Evolutionary conservation across 2,888 invertebrate species (phyloP).

Genomic region (Micoletzkya japonica): DNA sequence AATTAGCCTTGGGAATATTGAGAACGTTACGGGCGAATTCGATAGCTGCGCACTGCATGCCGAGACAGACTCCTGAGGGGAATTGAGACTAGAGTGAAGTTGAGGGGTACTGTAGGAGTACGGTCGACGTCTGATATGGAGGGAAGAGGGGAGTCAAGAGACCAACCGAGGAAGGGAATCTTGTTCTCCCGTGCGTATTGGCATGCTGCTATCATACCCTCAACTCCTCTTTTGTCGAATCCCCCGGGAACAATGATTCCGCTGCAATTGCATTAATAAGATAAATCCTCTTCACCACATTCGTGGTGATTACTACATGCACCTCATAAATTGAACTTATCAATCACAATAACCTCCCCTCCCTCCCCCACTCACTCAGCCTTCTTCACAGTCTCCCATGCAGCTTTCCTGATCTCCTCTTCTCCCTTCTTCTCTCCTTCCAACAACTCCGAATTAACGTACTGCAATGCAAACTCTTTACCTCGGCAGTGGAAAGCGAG

Average conservation of each 20-base stretch:
- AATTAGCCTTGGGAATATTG: constrained; percentile 78
- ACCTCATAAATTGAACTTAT: background rate
- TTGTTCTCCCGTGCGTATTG: constrained; percentile 87
- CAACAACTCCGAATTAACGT: constrained; percentile 46
- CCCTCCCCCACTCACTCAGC: constrained; percentile 58
- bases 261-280: constrained; percentile 68
- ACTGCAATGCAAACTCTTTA: constrained; percentile 33
- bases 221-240: constrained; percentile 91
- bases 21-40: constrained; percentile 88
- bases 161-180: constrained; percentile 82
- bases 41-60: constrained; percentile 92
- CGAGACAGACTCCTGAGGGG: constrained; percentile 80
- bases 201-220: constrained; percentile 91
- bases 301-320: background rate
- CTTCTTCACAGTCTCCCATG: constrained; percentile 45
- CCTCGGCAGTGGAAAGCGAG: background rate
- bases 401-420: constrained; percentile 36
- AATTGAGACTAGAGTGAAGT: background rate
- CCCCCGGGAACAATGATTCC: constrained; percentile 96
- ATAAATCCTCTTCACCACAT: no score
- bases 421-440: constrained; percentile 34
- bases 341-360: no score
- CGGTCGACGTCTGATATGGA: background rate
- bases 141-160: background rate
- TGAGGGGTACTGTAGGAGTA: background rate